These are phyloP conservation scores for Istiophorus platypterus DNA, from an alignment of 2,113 vertebrate genomes.

Conservation along the genomic window DNA sequence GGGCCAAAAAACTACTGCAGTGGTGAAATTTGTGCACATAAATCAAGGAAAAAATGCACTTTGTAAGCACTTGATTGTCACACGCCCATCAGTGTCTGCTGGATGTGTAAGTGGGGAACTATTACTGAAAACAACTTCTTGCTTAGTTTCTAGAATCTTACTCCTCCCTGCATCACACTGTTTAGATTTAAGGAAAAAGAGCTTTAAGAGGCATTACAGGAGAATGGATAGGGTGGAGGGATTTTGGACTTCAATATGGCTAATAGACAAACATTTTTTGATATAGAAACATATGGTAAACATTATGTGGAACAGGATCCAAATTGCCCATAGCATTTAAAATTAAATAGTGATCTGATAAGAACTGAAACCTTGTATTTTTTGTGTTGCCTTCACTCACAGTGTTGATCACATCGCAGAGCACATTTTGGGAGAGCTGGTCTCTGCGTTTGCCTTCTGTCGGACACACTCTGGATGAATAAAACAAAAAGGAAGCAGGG, in stretches of 20 bases:
- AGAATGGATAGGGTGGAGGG: neutral
- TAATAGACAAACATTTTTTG: neutral
- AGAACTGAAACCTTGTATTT: neutral
- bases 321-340: neutral
- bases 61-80: no score
- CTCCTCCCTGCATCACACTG: no score
- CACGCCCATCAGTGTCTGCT: no score
- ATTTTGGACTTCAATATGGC: no score
- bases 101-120: no score
- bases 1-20: no score
- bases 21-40: no score
- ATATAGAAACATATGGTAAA: neutral
- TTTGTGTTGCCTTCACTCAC: neutral
- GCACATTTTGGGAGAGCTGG: conserved; percentile 84
- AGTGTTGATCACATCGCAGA: conserved; percentile 83
- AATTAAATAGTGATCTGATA: neutral
- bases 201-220: neutral
- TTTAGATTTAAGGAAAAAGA: no score
- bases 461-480: conserved; percentile 88
- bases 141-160: no score
- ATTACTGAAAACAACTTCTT: no score
- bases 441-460: conserved; percentile 88
- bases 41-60: no score
- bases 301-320: neutral
- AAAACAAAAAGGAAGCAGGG: neutral